Base-by-base conservation (phyloP, 2,888 invertebrate species). In the Hedychridium roseum region DNA sequence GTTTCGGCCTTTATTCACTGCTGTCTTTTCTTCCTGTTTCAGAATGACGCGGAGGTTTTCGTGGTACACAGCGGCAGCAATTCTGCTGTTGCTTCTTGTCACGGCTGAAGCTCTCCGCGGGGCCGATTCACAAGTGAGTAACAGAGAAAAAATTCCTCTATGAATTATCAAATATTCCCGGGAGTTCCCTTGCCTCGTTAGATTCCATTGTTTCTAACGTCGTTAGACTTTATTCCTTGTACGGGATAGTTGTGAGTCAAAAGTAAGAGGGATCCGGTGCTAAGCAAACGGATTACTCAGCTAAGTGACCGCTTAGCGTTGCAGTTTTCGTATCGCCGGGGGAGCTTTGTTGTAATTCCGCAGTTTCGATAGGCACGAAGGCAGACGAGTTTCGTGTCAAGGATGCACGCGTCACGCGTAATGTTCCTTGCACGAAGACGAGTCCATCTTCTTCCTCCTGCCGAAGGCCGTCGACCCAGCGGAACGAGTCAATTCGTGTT, bases 21-120 rank as follows among this genome's bases (percentile, higher is more conserved):
- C 5, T 23, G 23, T 23, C 9, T 23, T 5, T 6, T 23, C 23
- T 23, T 23, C 3, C 5, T 32, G 1, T 58, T 50, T 27, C 60
- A 73, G 73, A 68, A 73, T 73, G 73, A 60, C 54, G 60, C 57
- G 69, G 60, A 59, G 67, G 57, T 61, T 59, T 57, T 60, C 57
- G 48, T 67, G 69, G 63, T 63, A 60, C 51, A 53, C 52, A 58
- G 51, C 51, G 49, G 59, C 54, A 47, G 54, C 66, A 45, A 48
- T 71, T 35, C 53, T 68, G 56, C 54, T 63, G 54, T 55, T 71
- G 50, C 52, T 73, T 23, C 62, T 65, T 57, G 66, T 65, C 54
- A 53, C 65, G 45, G 57, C 60, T 23, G 57, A 68, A 47, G 71
- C 66, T 55, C 62, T 66, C 37, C 69, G 70, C 39, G 68, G 63